Evolutionary conservation across 2,888 invertebrate genomes (phyloP).

Genomic region (Phyllotreta striolata): DNA sequence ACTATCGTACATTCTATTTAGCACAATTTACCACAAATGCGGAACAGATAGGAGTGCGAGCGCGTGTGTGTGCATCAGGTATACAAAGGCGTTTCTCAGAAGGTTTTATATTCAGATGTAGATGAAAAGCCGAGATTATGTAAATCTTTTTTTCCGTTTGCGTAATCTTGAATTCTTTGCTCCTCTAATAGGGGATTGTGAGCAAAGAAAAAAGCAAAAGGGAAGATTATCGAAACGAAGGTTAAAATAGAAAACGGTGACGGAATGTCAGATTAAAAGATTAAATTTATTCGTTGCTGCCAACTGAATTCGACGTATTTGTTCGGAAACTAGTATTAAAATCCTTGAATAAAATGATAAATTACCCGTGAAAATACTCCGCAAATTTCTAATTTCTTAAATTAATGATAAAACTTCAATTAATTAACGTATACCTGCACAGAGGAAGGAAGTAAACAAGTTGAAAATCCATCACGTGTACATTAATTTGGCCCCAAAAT

Average conservation of each 20-base stretch:
- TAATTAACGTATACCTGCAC: no score
- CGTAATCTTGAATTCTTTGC: constrained; percentile 11
- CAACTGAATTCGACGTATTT: no score
- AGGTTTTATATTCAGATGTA: not conserved
- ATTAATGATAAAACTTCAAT: no score
- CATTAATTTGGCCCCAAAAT: not conserved
- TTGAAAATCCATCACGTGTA: no score
- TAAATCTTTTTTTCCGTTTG: constrained; percentile 7
- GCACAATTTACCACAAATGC: constrained; percentile 48
- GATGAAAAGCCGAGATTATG: constrained; percentile 7
- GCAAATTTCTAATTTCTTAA: no score
- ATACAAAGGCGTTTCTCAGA: constrained; percentile 2
- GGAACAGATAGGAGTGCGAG: constrained; percentile 2
- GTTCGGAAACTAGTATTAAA: no score
- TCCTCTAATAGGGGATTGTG: constrained; percentile 7
- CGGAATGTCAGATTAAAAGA: constrained; percentile 4
- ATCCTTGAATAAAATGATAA: no score
- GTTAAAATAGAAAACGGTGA: constrained; percentile 8
- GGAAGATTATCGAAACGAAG: constrained; percentile 3
- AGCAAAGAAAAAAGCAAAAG: constrained; percentile 2
- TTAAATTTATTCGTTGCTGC: no score
- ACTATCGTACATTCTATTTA: constrained; percentile 41
- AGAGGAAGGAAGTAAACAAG: no score
- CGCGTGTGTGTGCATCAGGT: constrained; percentile 6
- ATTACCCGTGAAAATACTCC: no score